Evolutionary conservation across 2,113 vertebrate genomes (phyloP), one percentile per base, ranked within the genome.

Genomic region (Cathartes aura): DNA sequence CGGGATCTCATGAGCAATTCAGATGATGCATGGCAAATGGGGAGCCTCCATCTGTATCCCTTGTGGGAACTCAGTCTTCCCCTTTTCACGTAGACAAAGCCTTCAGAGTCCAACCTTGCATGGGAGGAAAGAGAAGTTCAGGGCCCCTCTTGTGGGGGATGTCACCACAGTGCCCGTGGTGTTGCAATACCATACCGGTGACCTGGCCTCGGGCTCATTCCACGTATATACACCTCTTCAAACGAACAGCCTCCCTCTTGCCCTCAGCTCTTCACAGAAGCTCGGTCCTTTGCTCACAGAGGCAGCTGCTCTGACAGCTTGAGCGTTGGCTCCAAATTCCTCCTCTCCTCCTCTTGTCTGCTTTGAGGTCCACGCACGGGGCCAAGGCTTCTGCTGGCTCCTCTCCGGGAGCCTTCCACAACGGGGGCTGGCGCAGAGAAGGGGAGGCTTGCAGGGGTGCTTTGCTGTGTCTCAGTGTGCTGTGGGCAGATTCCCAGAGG

Each of bases 161-260:
- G 59, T 40, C 20, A 30, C 9, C 12, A 27, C 45, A 7, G 32
- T 11, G 27, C 26, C 40, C 11, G 11, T 4, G 4, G 4, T 32
- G 5, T 12, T 55, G 58, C 38, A 36, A 15, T 11, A 21, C 16
- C 15, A 5, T 5, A 15, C 7, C 12, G 3, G 40, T 9, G 22
- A 47, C 34, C 36, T 14, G 24, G 29, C 32, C 20, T 40, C 0
- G 0, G 52, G 24, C 27, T 62, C 21, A 4, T 5, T 1, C 11
- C 27, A 8, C 1, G 0, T 14, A 2, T 8, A 11, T 2, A 8
- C 12, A 12, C 5, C 11, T 29, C 62, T 34, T 3, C 24, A 23
- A 26, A 68, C 3, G 7, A 32, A 7, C 4, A 1, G 45, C 26
- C 29, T 53, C 24, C 34, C 27, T 15, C 23, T 48, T 15, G 62